Percentiles rank a stretch among this genome's conserved stretches.
phyloP scores from a whole-genome alignment of 2,888 invertebrate genomes.

The Chymomyza amoena region DNA sequence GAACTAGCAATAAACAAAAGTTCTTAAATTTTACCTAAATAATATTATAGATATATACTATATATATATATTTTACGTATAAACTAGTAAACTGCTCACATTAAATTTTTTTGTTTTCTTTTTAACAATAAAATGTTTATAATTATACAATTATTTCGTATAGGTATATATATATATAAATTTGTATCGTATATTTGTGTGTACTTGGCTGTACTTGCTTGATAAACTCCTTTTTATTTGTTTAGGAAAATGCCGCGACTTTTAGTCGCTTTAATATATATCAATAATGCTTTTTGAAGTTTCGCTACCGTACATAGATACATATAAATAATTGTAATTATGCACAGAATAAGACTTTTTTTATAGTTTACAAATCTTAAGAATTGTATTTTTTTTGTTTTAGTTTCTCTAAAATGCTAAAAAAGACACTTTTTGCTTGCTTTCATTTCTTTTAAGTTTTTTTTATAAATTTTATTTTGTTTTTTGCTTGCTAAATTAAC shows the following conservation, averaged over 20 bases:
- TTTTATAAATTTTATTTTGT: slow-evolving; percentile 11
- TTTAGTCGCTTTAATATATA: slow-evolving; percentile 43
- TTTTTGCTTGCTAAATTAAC: slow-evolving; percentile 42
- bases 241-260: slow-evolving; percentile 71
- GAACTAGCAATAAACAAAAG: slow-evolving; percentile 58
- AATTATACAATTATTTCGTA: slow-evolving; percentile 16
- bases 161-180: slow-evolving; percentile 41
- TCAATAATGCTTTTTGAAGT: slow-evolving; percentile 12
- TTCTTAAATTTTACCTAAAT: slow-evolving; percentile 36
- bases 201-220: slow-evolving; percentile 25
- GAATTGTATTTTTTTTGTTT: slow-evolving; percentile 44
- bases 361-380: slow-evolving; percentile 18
- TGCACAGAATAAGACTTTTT: slow-evolving; percentile 20
- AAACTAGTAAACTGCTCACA: slow-evolving; percentile 64
- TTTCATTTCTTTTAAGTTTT: slow-evolving; percentile 7
- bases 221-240: slow-evolving; percentile 24
- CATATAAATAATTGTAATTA: slow-evolving; percentile 9
- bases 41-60: slow-evolving; percentile 14
- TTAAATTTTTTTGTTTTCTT: slow-evolving; percentile 37
- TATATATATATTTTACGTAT: slow-evolving; percentile 28
- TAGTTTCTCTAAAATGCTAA: slow-evolving; percentile 60
- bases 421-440: slow-evolving; percentile 60
- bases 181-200: slow-evolving; percentile 38
- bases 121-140: slow-evolving; percentile 26
- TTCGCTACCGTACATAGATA: slow-evolving; percentile 37